Conservation (phyloP, 2,113 vertebrate species). For the Motacilla alba region DNA sequence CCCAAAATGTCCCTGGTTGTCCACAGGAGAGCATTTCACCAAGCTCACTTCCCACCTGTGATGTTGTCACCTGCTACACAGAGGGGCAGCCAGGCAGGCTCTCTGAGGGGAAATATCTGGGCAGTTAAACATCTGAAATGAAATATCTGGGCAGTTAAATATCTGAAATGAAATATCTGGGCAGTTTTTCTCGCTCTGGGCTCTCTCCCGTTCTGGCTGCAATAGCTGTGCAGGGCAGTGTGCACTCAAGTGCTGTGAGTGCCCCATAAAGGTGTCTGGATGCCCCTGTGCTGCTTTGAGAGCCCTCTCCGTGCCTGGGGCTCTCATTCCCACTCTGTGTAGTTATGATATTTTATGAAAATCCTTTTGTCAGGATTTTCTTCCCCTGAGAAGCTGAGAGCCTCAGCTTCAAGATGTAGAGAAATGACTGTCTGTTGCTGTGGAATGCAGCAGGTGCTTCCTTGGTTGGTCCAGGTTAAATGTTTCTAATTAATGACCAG, state of each 20-base stretch:
- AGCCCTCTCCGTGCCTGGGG: neutral
- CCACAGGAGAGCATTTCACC: neutral
- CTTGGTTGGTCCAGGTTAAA: too few relatives aligned
- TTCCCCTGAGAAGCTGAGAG: too few relatives aligned
- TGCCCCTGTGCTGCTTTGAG: too few relatives aligned
- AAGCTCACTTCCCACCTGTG: neutral
- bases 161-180: neutral
- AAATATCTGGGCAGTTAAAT: neutral
- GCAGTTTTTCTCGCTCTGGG: neutral
- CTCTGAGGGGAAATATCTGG: too few relatives aligned
- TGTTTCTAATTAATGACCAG: too few relatives aligned
- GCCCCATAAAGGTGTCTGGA: neutral
- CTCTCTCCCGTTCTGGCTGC: neutral
- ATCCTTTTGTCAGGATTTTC: too few relatives aligned
- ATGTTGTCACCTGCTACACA: neutral
- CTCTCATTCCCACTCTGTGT: neutral
- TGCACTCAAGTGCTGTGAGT: accelerated
- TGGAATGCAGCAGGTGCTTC: too few relatives aligned
- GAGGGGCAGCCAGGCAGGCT: neutral
- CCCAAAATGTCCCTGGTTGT: neutral
- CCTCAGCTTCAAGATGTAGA: too few relatives aligned
- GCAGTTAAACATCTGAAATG: too few relatives aligned
- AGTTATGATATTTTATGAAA: too few relatives aligned
- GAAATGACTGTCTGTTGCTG: too few relatives aligned
- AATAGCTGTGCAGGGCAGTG: neutral